phyloP scores from a whole-genome alignment of 2,797 vertebrate genomes.

The Anguilla obscura region DNA sequence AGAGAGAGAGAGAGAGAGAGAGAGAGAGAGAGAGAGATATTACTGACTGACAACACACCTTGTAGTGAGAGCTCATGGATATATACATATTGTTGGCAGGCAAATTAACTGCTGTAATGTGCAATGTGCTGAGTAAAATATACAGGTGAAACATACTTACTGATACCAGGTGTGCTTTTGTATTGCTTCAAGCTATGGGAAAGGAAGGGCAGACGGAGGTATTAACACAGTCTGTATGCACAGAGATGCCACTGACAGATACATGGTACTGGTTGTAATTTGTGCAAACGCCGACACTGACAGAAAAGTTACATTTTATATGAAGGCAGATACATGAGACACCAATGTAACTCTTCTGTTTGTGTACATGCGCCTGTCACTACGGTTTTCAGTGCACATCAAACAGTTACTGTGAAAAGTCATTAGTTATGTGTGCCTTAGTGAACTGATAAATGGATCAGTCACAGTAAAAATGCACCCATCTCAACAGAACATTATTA shows the following conservation, averaged over 20 bases:
- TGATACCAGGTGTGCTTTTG: slow-evolving; percentile 93
- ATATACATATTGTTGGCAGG: neutral
- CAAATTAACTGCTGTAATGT: neutral
- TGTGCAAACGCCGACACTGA: slow-evolving; percentile 26
- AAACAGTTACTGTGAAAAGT: slow-evolving; percentile 12
- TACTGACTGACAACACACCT: slow-evolving; percentile 4
- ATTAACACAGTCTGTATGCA: slow-evolving; percentile 58
- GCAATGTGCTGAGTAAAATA: neutral
- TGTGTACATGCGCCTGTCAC: neutral
- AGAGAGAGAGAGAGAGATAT: slow-evolving; percentile 27
- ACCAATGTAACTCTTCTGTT: slow-evolving; percentile 20
- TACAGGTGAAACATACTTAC: slow-evolving; percentile 73
- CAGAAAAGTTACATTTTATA: slow-evolving; percentile 8
- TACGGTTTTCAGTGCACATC: neutral
- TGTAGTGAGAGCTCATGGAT: neutral
- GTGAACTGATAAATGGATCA: neutral
- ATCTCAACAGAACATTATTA: neutral
- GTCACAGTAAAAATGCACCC: neutral
- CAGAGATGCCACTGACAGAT: slow-evolving; percentile 59
- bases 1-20: no score
- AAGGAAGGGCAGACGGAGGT: slow-evolving; percentile 52
- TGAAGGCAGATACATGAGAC: neutral
- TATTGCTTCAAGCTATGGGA: slow-evolving; percentile 85
- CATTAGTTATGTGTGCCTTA: neutral
- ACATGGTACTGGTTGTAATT: slow-evolving; percentile 40